Conservation (phyloP, 1,140 invertebrate genomes). For the Gonatopus flavifemur region DNA sequence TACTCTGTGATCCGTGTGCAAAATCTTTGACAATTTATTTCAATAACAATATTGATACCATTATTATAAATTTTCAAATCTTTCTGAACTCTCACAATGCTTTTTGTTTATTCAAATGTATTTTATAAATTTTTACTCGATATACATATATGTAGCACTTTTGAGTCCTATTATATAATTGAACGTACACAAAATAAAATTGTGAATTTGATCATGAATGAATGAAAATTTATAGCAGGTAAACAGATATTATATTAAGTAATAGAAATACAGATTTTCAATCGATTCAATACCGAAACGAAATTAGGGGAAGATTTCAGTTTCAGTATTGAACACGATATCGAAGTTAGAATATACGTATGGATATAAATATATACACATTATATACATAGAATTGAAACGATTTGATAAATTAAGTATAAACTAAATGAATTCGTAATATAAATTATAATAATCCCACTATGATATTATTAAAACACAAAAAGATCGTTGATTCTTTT, state of each 20-base stretch:
- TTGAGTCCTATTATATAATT: constrained; percentile 7
- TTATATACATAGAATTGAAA: constrained; percentile 4
- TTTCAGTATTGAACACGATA: constrained; percentile 29
- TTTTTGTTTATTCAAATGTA: no score
- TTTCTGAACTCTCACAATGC: no score
- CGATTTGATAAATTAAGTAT: constrained; percentile 13
- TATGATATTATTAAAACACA: not conserved
- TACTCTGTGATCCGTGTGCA: constrained; percentile 48
- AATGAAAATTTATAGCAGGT: not conserved
- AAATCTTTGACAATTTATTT: constrained; percentile 21
- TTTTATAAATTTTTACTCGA: no score
- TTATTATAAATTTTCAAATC: constrained; percentile 12
- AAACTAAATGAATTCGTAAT: not conserved
- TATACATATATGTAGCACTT: constrained; percentile 11
- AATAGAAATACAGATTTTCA: not conserved
- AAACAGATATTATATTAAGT: not conserved
- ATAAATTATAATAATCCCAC: not conserved
- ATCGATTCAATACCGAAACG: constrained; percentile 35
- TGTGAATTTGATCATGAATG: not conserved
- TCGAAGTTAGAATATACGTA: not conserved
- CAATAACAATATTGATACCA: constrained; percentile 1
- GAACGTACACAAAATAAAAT: not conserved
- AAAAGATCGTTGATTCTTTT: not conserved
- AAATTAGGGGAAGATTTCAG: constrained; percentile 57
- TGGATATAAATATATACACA: not conserved